Evolutionary conservation across 1,140 invertebrate genomes (phyloP).

Genomic region (Drosophila melanica): DNA sequence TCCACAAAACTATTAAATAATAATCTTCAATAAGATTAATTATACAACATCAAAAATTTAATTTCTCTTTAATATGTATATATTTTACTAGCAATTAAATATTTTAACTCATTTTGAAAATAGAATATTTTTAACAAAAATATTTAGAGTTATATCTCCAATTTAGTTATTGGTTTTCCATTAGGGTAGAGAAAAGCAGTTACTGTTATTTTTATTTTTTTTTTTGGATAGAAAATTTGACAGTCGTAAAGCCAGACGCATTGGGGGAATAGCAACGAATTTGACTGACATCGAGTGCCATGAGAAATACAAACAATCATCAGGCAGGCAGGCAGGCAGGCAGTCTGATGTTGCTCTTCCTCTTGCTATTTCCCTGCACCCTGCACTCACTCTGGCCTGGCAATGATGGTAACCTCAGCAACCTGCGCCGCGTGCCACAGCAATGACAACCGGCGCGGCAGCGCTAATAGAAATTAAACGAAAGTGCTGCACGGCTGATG

Average conservation of each 20-base stretch:
- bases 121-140: not conserved
- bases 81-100: too few relatives aligned
- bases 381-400: not conserved
- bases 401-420: conserved; percentile 76
- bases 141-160: not conserved
- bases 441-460: conserved; percentile 62
- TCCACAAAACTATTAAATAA: too few relatives aligned
- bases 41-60: too few relatives aligned
- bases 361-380: not conserved
- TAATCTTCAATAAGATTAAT: too few relatives aligned
- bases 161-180: conserved; percentile 1
- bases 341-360: conserved; percentile 18
- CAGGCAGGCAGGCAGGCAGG: conserved; percentile 28
- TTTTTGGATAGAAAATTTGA: conserved; percentile 19
- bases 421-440: conserved; percentile 77
- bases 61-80: too few relatives aligned
- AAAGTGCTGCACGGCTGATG: conserved; percentile 51
- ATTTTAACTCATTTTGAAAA: too few relatives aligned
- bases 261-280: conserved; percentile 56
- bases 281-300: conserved; percentile 80
- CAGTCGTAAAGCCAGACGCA: conserved; percentile 16
- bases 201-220: too few relatives aligned
- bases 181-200: not conserved
- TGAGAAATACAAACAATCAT: conserved; percentile 79
- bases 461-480: conserved; percentile 82